A percentile compares a stretch with the other conserved stretches of the same genome.
Evolutionary conservation across 2,797 vertebrate species (phyloP).

Genomic region (Gephyroberyx darwinii): DNA sequence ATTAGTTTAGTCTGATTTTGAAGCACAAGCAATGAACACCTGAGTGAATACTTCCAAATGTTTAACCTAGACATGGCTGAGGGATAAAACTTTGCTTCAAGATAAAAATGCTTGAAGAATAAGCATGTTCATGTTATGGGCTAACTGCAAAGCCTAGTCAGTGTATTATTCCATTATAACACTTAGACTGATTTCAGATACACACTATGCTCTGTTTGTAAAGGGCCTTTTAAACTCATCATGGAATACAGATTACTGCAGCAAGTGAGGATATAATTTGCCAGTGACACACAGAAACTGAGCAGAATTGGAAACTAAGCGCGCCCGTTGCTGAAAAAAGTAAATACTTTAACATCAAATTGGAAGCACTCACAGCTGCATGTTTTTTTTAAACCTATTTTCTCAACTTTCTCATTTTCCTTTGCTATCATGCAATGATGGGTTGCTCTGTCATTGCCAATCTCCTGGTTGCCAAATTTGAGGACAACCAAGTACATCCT

Average conservation of each 20-base stretch:
- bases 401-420: conserved; percentile 43
- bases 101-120: too few relatives aligned
- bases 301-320: conserved; percentile 33
- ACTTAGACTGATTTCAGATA: background rate
- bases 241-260: conserved; percentile 29
- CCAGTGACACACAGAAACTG: conserved; percentile 15
- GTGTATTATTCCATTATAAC: too few relatives aligned
- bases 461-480: conserved; percentile 46
- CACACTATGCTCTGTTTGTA: conserved; percentile 1
- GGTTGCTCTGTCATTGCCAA: conserved; percentile 54
- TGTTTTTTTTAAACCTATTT: conserved; percentile 33
- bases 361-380: conserved; percentile 31
- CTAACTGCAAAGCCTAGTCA: too few relatives aligned
- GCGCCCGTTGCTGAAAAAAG: conserved; percentile 41
- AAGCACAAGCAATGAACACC: background rate
- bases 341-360: conserved; percentile 61
- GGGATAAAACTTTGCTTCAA: too few relatives aligned
- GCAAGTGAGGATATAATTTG: conserved; percentile 28
- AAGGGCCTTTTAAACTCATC: conserved; percentile 24
- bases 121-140: too few relatives aligned
- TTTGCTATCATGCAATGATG: conserved; percentile 44
- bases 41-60: background rate
- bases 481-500: conserved; percentile 55
- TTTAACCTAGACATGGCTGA: too few relatives aligned
- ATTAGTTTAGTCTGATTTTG: too few relatives aligned